Evolutionary conservation across 2,113 vertebrate species (phyloP).

Genomic region (Megalops atlanticus): DNA sequence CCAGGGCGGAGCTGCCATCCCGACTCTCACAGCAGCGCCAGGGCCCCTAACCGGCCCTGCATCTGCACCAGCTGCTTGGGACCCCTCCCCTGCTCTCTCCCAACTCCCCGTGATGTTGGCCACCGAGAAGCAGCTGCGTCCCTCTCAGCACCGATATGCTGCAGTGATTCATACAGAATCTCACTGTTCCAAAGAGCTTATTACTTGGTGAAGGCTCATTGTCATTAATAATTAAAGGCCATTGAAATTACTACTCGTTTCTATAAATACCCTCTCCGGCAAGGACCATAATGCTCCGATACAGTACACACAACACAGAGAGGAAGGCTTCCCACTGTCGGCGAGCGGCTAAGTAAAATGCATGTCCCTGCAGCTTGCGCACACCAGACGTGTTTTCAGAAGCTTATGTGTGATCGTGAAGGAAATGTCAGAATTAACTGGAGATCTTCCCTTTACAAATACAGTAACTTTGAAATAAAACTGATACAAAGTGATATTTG

Average conservation of each 20-base stretch:
- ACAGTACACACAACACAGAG: slow-evolving; percentile 27
- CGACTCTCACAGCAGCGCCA: no score
- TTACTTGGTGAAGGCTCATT: slow-evolving; percentile 25
- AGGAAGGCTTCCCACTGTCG: neutral
- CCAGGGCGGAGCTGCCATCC: no score
- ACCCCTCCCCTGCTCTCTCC: neutral
- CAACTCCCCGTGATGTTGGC: neutral
- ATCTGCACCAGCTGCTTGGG: neutral
- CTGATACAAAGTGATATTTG: neutral
- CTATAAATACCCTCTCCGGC: slow-evolving; percentile 47
- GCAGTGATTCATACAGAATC: slow-evolving; percentile 38
- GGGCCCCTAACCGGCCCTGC: no score
- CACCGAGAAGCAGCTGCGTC: neutral
- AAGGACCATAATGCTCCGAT: slow-evolving; percentile 36
- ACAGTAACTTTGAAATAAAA: neutral
- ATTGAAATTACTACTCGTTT: slow-evolving; percentile 43
- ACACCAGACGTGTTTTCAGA: neutral
- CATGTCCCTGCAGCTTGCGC: neutral
- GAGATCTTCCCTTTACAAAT: neutral
- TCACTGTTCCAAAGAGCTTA: slow-evolving; percentile 16
- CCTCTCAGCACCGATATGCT: slow-evolving; percentile 29
- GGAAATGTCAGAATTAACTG: neutral
- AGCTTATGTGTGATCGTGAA: neutral
- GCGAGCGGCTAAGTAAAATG: neutral
- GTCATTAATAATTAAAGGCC: slow-evolving; percentile 44